Percentiles rank a stretch among this genome's conserved stretches.
phyloP scores from a whole-genome alignment of 2,888 invertebrate genomes.

The Eueremaeus valkanovi region DNA sequence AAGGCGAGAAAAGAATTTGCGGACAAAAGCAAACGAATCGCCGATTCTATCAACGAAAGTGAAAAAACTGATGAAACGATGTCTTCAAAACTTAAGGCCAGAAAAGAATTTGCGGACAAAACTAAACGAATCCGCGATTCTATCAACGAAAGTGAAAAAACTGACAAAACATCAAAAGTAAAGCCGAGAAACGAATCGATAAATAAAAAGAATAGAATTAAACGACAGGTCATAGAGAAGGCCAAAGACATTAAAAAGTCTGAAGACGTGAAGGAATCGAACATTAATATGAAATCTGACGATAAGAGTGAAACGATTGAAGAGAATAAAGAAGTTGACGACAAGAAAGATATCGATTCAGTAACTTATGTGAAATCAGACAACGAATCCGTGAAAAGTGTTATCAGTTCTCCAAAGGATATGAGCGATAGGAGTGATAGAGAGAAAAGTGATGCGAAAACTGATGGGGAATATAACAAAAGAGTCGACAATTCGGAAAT shows the following conservation, averaged over 20 bases:
- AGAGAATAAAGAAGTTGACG: slow-evolving; percentile 22
- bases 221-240: background rate
- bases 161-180: background rate
- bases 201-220: background rate
- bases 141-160: background rate
- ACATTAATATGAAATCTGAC: background rate
- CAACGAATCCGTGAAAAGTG: background rate
- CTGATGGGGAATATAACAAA: background rate
- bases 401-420: slow-evolving; percentile 1
- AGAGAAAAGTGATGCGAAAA: background rate
- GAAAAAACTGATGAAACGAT: too few relatives aligned
- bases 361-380: slow-evolving; percentile 2
- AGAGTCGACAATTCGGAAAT: background rate
- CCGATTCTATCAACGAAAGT: too few relatives aligned
- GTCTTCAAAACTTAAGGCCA: background rate
- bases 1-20: background rate
- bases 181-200: background rate
- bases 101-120: slow-evolving; percentile 6
- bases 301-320: background rate
- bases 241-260: background rate
- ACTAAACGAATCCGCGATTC: too few relatives aligned
- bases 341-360: slow-evolving; percentile 27
- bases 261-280: background rate
- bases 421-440: too few relatives aligned
- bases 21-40: too few relatives aligned